Conservation (phyloP, 2,797 vertebrate genomes). For the Ceryle rudis region DNA sequence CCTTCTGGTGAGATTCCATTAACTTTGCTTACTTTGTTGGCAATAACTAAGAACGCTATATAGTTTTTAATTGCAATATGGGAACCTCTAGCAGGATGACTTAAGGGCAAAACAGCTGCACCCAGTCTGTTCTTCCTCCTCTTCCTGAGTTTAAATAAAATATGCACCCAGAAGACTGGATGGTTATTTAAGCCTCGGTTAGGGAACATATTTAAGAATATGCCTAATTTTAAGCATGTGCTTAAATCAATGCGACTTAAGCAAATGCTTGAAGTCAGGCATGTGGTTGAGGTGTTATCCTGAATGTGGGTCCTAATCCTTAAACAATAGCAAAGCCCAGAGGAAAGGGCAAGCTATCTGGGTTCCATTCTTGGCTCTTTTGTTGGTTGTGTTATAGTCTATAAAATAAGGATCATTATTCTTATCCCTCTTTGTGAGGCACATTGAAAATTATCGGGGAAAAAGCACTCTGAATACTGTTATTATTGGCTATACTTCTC, state of each 20-base stretch:
- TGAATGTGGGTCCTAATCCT: slow-evolving; percentile 69
- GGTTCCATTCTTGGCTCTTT: slow-evolving; percentile 54
- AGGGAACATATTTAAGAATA: slow-evolving; percentile 57
- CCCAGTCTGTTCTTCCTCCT: slow-evolving; percentile 14
- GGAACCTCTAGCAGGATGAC: slow-evolving; percentile 11
- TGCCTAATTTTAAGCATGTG: slow-evolving; percentile 56
- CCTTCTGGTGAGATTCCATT: slow-evolving; percentile 33
- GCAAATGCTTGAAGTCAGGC: slow-evolving; percentile 71
- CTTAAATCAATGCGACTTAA: slow-evolving; percentile 66
- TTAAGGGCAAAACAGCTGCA: slow-evolving; percentile 46
- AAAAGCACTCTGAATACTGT: slow-evolving; percentile 62
- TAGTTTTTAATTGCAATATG: background rate
- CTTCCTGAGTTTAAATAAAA: slow-evolving; percentile 30
- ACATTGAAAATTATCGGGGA: slow-evolving; percentile 61
- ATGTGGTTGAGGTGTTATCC: slow-evolving; percentile 58
- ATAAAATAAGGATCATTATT: slow-evolving; percentile 66
- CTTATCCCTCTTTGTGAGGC: slow-evolving; percentile 57
- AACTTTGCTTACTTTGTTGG: background rate
- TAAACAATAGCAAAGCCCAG: slow-evolving; percentile 55
- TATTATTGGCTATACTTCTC: slow-evolving; percentile 66
- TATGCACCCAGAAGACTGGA: slow-evolving; percentile 24
- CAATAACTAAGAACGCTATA: background rate
- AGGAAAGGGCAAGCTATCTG: slow-evolving; percentile 58
- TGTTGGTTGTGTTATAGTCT: slow-evolving; percentile 42
- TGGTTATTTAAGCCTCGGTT: background rate